Conservation (phyloP, 2,888 invertebrate species). For the Spilarctia lutea region DNA sequence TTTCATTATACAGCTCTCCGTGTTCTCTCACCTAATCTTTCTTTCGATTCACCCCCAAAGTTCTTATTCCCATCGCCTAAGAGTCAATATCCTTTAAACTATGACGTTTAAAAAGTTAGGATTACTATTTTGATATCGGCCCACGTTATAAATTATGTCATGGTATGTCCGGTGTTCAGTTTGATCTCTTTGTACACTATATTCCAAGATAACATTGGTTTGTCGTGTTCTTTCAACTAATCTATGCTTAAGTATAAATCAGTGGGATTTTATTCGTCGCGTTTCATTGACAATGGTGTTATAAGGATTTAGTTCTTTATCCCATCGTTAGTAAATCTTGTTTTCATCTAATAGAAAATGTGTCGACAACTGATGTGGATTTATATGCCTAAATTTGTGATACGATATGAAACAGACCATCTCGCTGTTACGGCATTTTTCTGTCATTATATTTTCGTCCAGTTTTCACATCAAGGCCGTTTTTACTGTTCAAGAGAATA, state of each 20-base stretch:
- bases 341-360: slow-evolving; percentile 27
- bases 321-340: slow-evolving; percentile 30
- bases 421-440: slow-evolving; percentile 21
- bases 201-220: slow-evolving; percentile 65
- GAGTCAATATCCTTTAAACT: slow-evolving; percentile 61
- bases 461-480: slow-evolving; percentile 38
- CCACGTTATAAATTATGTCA: slow-evolving; percentile 79
- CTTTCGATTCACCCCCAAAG: slow-evolving; percentile 48
- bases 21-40: slow-evolving; percentile 66
- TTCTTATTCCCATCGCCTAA: slow-evolving; percentile 65
- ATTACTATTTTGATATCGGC: slow-evolving; percentile 80
- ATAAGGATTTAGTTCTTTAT: slow-evolving; percentile 58
- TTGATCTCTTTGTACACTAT: slow-evolving; percentile 75
- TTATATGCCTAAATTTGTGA: slow-evolving; percentile 12
- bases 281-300: slow-evolving; percentile 66
- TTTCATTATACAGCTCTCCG: slow-evolving; percentile 76
- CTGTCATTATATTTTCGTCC: slow-evolving; percentile 20
- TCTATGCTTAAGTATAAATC: slow-evolving; percentile 65
- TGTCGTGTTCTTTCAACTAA: slow-evolving; percentile 67
- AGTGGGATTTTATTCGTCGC: slow-evolving; percentile 47
- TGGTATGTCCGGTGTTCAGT: slow-evolving; percentile 81
- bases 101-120: slow-evolving; percentile 50
- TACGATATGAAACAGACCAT: slow-evolving; percentile 22
- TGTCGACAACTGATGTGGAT: slow-evolving; percentile 34
- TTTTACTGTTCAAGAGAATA: slow-evolving; percentile 23